Percentiles rank a stretch among this genome's conserved stretches.
These are phyloP conservation scores for Trisateles emortualis DNA, from an alignment of 2,888 invertebrate genomes.

Conservation along the genomic window DNA sequence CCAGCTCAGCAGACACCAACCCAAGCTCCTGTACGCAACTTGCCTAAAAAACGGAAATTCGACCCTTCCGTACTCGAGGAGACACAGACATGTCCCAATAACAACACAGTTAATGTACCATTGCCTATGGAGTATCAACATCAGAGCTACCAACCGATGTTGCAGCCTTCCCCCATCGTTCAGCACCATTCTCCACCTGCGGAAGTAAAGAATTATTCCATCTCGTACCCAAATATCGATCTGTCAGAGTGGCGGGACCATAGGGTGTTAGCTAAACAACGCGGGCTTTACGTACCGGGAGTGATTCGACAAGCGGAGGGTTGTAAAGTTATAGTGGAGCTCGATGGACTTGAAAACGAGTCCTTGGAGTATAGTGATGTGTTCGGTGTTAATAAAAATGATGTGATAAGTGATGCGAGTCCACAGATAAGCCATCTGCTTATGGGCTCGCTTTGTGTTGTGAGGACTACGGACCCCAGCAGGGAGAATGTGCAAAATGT, in stretches of 20 bases:
- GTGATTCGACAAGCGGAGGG: constrained; percentile 92
- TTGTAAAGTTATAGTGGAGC: constrained; percentile 92
- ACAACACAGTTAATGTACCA: constrained; percentile 67
- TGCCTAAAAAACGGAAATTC: constrained; percentile 97
- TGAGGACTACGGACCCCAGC: constrained; percentile 88
- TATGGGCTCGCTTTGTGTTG: constrained; percentile 93
- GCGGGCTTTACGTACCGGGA: constrained; percentile 94
- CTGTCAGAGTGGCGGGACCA: constrained; percentile 97
- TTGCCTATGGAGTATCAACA: constrained; percentile 67
- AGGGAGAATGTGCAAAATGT: constrained; percentile 89
- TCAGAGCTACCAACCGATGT: constrained; percentile 60
- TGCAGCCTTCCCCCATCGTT: constrained; percentile 75
- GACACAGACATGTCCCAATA: constrained; percentile 82
- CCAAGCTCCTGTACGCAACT: constrained; percentile 89
- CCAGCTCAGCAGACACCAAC: constrained; percentile 76
- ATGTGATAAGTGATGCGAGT: constrained; percentile 97
- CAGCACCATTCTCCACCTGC: constrained; percentile 85
- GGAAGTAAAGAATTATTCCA: constrained; percentile 79
- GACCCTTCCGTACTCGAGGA: constrained; percentile 93
- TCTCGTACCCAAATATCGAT: constrained; percentile 90
- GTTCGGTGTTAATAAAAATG: constrained; percentile 92
- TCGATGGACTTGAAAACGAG: constrained; percentile 92
- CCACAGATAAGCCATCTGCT: constrained; percentile 94
- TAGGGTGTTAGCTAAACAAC: constrained; percentile 95
- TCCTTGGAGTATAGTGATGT: constrained; percentile 92